Evolutionary conservation across 1,140 invertebrate genomes (phyloP), one percentile per base, ranked within the genome.

Genomic region (Parasteatoda tepidariorum): DNA sequence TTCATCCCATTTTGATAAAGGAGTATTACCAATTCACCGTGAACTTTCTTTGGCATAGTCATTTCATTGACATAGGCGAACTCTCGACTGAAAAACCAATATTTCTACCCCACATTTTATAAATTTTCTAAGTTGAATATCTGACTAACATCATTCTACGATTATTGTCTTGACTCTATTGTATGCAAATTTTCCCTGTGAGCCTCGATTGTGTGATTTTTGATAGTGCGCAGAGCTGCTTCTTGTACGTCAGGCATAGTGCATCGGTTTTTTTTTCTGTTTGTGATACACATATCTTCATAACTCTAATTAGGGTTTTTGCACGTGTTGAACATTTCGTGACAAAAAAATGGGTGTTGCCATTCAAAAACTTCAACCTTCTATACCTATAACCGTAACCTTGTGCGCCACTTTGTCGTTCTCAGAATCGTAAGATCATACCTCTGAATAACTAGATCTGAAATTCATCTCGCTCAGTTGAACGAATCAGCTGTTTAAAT

Each of bases 1-100:
- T 68, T 68, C 66, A 68, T 68, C 34, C 31, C 15, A 48, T 68
- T 68, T 68, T 68, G 66, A 48, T 38, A 38, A 24, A 7, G 41
- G 0, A 48, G 34, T 68, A 41, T 68, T n/a, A 68, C 24, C n/a
- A 34, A 67, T 67, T 38, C 33, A 41, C 64, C 34, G 22, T n/a
- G 22, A 26, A 41, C 22, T 68, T n/a, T 48, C n/a, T 7, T 34
- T 24, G 7, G 3, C 3, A 48, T 18, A 68, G 34, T 48, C 22
- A 68, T 68, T 68, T 68, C 6, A 5, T 41, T 3, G 22, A 7
- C 9, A 26, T 68, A n/a, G n/a, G 33, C 3, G 6, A 38, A 3
- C 0, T 26, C 34, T 7, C n/a, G n/a, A 68, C 0, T 68, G 66
- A 41, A 22, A 22, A 68, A 28, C 1, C 1, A 11, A 7, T 22